phyloP scores from a whole-genome alignment of 2,888 invertebrate species.

The Tiliacea aurago region DNA sequence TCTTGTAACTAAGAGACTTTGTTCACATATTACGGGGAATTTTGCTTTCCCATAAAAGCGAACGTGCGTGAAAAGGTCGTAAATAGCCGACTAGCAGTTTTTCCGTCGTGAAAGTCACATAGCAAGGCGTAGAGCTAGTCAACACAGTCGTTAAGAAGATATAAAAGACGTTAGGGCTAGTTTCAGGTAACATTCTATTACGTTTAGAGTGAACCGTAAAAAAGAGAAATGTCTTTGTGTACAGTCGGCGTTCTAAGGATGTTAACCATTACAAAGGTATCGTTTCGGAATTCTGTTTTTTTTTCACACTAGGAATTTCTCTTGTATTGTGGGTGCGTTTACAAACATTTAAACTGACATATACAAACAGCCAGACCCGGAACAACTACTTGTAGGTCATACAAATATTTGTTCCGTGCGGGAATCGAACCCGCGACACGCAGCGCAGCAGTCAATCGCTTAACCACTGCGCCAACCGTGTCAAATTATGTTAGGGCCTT shows the following conservation, averaged over 20 bases:
- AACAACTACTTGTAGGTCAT: no score
- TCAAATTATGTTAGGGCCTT: neutral
- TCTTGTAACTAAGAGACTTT: neutral
- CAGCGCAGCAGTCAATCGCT: no score
- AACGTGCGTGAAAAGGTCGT: slow-evolving; percentile 34
- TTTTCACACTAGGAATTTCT: no score
- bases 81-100: slow-evolving; percentile 28
- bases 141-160: slow-evolving; percentile 68
- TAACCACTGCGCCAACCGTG: no score
- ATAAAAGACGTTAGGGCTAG: slow-evolving; percentile 60
- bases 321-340: no score
- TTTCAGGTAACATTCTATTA: slow-evolving; percentile 44
- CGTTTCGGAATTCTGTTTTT: no score
- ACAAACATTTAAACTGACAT: no score
- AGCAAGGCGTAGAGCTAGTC: slow-evolving; percentile 63
- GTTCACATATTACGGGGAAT: slow-evolving; percentile 4
- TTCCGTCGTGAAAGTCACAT: slow-evolving; percentile 48
- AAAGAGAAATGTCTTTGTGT: slow-evolving; percentile 11
- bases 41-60: slow-evolving; percentile 21
- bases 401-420: no score
- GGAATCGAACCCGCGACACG: no score
- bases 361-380: no score
- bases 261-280: no score
- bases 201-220: slow-evolving; percentile 12
- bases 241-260: neutral